These are phyloP conservation scores for Holothuria scabra DNA, from an alignment of 53 echinoderm and acorn worm species.

Conservation along the genomic window DNA sequence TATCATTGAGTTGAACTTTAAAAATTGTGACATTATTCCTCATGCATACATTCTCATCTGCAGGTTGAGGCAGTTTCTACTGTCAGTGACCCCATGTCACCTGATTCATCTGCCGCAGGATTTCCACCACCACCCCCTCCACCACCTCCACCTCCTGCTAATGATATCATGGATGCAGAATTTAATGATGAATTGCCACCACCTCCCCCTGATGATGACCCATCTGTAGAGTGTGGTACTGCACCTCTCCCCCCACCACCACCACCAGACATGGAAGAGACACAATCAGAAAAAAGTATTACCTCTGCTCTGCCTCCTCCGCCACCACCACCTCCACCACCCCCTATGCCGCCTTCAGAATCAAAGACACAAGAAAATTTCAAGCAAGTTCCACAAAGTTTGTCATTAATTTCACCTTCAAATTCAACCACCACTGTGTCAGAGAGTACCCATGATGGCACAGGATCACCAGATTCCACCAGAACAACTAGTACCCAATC, in stretches of 20 bases:
- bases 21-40: too few relatives aligned
- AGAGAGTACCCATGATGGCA: conserved; percentile 48
- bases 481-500: conserved; percentile 46
- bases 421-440: conserved; percentile 41
- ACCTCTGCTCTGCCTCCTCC: conserved; percentile 36
- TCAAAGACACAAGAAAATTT: background rate
- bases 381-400: conserved; percentile 54
- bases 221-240: conserved; percentile 42
- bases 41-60: too few relatives aligned
- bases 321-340: conserved; percentile 21
- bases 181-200: conserved; percentile 58
- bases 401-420: conserved; percentile 59
- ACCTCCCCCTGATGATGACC: conserved; percentile 59
- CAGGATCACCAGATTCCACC: conserved; percentile 41
- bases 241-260: conserved; percentile 62
- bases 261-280: conserved; percentile 25
- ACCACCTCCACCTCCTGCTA: background rate
- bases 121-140: conserved; percentile 25
- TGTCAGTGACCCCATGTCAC: conserved; percentile 21
- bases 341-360: conserved; percentile 29
- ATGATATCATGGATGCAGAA: background rate
- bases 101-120: conserved; percentile 27
- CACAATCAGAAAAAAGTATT: background rate
- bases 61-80: too few relatives aligned
- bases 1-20: too few relatives aligned